Percentiles rank a stretch among this genome's conserved stretches.
Conservation (phyloP, 2,888 invertebrate genomes). For the Drosophila borborema region DNA sequence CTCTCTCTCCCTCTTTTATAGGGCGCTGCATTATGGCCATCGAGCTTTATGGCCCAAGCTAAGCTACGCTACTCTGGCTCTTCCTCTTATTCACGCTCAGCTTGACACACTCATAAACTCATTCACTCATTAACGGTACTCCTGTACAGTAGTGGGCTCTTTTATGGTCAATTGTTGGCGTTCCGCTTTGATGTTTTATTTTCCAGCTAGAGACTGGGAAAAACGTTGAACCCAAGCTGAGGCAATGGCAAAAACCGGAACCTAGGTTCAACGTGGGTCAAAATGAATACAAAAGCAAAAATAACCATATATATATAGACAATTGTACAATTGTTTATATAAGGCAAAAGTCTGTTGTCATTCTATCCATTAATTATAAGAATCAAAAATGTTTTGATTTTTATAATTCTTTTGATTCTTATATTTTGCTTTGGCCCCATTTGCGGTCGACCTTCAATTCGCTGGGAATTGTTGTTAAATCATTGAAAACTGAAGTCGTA, state of each 20-base stretch:
- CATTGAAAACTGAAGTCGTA: conserved; percentile 40
- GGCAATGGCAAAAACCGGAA: conserved; percentile 41
- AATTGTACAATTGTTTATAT: background rate
- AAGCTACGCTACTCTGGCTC: background rate
- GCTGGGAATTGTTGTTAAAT: conserved; percentile 50
- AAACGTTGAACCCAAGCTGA: conserved; percentile 8
- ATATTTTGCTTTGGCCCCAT: conserved; percentile 40
- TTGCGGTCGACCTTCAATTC: conserved; percentile 64
- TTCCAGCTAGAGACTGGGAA: conserved; percentile 6
- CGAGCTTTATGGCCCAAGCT: conserved; percentile 37
- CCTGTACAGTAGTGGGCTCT: conserved; percentile 23
- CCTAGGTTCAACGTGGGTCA: conserved; percentile 40
- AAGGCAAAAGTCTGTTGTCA: conserved; percentile 55
- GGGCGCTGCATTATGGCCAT: conserved; percentile 52
- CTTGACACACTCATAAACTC: conserved; percentile 11
- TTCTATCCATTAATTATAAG: conserved; percentile 52
- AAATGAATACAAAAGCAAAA: background rate
- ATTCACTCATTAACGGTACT: conserved; percentile 59
- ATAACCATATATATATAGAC: background rate
- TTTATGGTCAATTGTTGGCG: conserved; percentile 64
- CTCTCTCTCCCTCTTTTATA: conserved; percentile 6
- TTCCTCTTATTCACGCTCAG: conserved; percentile 3
- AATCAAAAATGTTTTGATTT: conserved; percentile 7
- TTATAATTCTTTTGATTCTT: background rate
- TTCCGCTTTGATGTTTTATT: conserved; percentile 61